These are phyloP conservation scores for Adoxophyes honmai DNA, from an alignment of 1,140 invertebrate species.

Conservation along the genomic window DNA sequence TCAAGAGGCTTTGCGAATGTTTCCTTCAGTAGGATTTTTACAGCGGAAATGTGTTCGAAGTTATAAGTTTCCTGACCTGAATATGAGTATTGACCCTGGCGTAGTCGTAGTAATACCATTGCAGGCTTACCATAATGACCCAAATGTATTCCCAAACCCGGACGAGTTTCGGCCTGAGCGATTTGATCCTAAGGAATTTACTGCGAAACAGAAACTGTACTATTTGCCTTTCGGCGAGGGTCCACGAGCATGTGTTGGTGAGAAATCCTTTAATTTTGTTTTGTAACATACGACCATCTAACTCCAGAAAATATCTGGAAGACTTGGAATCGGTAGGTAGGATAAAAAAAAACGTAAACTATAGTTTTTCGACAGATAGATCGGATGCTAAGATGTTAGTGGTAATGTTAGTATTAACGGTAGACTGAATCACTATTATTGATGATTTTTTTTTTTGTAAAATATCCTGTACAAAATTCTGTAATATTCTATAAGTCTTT, in stretches of 20 bases:
- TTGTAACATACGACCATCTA: too few relatives aligned
- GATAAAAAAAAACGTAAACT: too few relatives aligned
- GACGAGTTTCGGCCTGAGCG: slow-evolving; percentile 73
- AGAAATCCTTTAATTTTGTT: background rate
- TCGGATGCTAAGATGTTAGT: too few relatives aligned
- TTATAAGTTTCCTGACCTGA: slow-evolving; percentile 49
- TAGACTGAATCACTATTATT: too few relatives aligned
- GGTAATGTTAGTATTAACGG: too few relatives aligned
- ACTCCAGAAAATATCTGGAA: too few relatives aligned
- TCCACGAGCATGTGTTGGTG: background rate
- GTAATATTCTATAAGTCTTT: too few relatives aligned
- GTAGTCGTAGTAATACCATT: slow-evolving; percentile 36
- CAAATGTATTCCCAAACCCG: slow-evolving; percentile 67
- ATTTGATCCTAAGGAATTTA: slow-evolving; percentile 52
- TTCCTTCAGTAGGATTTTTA: slow-evolving; percentile 47
- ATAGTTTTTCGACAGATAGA: too few relatives aligned
- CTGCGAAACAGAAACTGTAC: slow-evolving; percentile 44
- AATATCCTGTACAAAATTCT: too few relatives aligned
- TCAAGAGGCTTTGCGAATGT: slow-evolving; percentile 62
- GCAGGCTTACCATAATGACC: slow-evolving; percentile 69
- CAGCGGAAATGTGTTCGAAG: slow-evolving; percentile 38
- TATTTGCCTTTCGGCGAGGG: slow-evolving; percentile 5
- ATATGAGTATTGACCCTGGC: slow-evolving; percentile 40
- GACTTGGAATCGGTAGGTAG: too few relatives aligned
- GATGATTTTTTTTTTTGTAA: too few relatives aligned